These are phyloP conservation scores for Montifringilla adamsi DNA, from an alignment of 2,113 vertebrate species.

Conservation along the genomic window DNA sequence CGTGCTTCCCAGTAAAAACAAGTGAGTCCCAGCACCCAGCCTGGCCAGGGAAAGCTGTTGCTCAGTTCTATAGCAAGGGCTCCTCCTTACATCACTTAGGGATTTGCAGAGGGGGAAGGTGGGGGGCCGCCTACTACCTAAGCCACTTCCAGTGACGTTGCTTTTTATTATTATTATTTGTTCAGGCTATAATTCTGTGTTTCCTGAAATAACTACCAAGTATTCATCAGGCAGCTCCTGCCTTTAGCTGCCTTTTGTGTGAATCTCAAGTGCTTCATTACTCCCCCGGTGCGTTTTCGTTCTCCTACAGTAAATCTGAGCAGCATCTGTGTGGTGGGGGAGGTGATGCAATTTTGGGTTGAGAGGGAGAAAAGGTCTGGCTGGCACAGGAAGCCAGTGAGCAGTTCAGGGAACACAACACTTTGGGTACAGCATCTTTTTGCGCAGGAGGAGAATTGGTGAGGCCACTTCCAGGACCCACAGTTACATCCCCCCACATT, in stretches of 20 bases:
- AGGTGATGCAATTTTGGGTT: background rate
- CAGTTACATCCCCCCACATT: background rate
- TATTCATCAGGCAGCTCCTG: slow-evolving; percentile 40
- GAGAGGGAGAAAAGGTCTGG: background rate
- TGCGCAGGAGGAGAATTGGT: background rate
- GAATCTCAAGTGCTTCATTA: slow-evolving; percentile 47
- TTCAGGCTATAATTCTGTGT: slow-evolving; percentile 57
- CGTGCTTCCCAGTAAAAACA: background rate
- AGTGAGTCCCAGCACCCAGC: background rate
- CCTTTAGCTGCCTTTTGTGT: slow-evolving; percentile 57
- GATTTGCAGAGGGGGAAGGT: background rate
- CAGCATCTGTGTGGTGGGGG: background rate
- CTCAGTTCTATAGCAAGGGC: background rate
- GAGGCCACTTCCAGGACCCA: background rate
- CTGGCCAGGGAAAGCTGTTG: background rate
- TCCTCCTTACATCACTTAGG: background rate
- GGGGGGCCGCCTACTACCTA: background rate
- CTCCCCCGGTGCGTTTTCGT: background rate
- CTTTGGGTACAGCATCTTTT: background rate
- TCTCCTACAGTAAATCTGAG: slow-evolving; percentile 25
- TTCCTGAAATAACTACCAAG: slow-evolving; percentile 61
- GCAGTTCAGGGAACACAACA: background rate
- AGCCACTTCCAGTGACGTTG: slow-evolving; percentile 34
- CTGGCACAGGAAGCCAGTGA: background rate
- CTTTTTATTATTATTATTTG: slow-evolving; percentile 53